These are phyloP conservation scores for Aphaenogaster floridana DNA, from an alignment of 1,140 invertebrate genomes.

Conservation along the genomic window DNA sequence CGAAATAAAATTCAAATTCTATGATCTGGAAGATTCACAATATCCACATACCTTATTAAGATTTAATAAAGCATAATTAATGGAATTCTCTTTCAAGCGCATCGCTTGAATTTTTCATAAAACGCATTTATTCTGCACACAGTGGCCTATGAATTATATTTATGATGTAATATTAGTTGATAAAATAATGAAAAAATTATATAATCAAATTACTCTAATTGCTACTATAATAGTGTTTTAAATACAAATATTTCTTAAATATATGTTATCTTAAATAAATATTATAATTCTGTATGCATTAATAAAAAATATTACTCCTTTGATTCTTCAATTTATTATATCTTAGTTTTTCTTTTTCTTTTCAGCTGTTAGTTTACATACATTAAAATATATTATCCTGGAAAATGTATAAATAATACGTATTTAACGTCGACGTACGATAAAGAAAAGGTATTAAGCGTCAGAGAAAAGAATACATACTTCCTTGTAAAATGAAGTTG, in stretches of 20 bases:
- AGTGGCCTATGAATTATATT: background rate
- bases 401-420: conserved; percentile 26
- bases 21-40: background rate
- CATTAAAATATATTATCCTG: conserved; percentile 5
- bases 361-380: background rate
- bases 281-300: background rate
- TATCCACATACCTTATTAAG: conserved; percentile 4
- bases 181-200: background rate
- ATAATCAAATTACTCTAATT: background rate
- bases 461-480: conserved; percentile 5
- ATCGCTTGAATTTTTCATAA: conserved; percentile 16
- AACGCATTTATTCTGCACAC: background rate
- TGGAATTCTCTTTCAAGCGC: background rate
- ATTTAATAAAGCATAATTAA: conserved; percentile 19
- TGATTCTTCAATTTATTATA: background rate
- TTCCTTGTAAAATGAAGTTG: conserved; percentile 26
- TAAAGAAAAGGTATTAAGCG: conserved; percentile 31
- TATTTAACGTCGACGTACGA: conserved; percentile 26
- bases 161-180: background rate
- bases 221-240: background rate
- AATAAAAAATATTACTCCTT: background rate
- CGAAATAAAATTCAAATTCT: background rate
- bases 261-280: background rate
- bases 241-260: background rate
- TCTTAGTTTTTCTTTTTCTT: background rate